Evolutionary conservation across 2,888 invertebrate genomes (phyloP).

Genomic region (Tipula helvola): DNA sequence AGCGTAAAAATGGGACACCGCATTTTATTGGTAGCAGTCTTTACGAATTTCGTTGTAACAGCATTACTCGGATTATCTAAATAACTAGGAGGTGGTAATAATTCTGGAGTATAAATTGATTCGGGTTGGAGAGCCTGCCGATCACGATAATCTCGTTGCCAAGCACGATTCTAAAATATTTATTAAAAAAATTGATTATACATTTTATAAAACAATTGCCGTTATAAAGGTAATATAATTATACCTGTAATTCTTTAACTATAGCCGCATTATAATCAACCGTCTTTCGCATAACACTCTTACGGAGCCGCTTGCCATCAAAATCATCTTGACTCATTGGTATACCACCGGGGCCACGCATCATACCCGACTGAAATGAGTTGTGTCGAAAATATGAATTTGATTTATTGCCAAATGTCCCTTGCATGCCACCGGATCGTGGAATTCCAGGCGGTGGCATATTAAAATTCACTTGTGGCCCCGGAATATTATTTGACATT

Average conservation of each 20-base stretch:
- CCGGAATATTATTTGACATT: conserved; percentile 22
- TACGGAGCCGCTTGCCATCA: conserved; percentile 89
- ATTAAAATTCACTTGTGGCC: conserved; percentile 15
- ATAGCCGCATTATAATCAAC: conserved; percentile 96
- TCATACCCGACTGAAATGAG: conserved; percentile 30
- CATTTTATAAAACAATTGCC: neutral
- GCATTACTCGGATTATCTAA: conserved; percentile 94
- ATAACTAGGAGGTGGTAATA: conserved; percentile 89
- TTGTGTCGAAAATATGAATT: conserved; percentile 30
- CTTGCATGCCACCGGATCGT: conserved; percentile 17
- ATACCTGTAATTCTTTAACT: conserved; percentile 80
- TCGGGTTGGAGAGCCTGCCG: conserved; percentile 86
- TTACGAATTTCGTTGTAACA: conserved; percentile 87
- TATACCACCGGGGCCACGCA: conserved; percentile 37
- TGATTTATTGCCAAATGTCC: conserved; percentile 24
- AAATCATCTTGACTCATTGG: conserved; percentile 76
- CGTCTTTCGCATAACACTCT: conserved; percentile 94
- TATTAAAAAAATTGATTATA: neutral
- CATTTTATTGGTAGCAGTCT: conserved; percentile 99
- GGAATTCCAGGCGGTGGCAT: conserved; percentile 26
- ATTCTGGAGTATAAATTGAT: conserved; percentile 84
- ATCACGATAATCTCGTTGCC: conserved; percentile 90
- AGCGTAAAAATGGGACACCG: conserved; percentile 98
- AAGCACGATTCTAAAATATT: conserved; percentile 62
- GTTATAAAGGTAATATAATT: conserved; percentile 15